phyloP scores from a whole-genome alignment of 2,888 invertebrate genomes.

The Apamea sordens region DNA sequence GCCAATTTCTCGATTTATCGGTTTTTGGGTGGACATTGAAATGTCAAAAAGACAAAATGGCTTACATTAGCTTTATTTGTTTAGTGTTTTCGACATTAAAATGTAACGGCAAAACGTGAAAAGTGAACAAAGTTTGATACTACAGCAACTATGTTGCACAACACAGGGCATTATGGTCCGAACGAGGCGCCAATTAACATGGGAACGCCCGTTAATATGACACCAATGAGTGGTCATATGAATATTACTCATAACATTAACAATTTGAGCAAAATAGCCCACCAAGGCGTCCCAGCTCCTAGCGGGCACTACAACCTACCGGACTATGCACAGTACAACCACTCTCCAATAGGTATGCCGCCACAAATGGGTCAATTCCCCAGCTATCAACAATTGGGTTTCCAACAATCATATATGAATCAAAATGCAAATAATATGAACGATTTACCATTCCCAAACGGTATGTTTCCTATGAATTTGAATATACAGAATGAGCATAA shows the following conservation, averaged over 20 bases:
- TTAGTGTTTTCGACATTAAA: constrained; percentile 70
- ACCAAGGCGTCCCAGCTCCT: constrained; percentile 71
- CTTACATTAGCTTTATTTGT: constrained; percentile 80
- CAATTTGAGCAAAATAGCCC: constrained; percentile 78
- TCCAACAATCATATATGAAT: constrained; percentile 70
- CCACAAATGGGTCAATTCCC: constrained; percentile 75
- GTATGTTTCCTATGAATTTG: constrained; percentile 79
- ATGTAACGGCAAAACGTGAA: constrained; percentile 66
- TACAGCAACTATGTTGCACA: constrained; percentile 81
- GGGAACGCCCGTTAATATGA: constrained; percentile 78
- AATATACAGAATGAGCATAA: constrained; percentile 74
- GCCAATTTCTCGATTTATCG: constrained; percentile 34
- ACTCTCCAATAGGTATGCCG: constrained; percentile 71
- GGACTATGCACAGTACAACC: constrained; percentile 75
- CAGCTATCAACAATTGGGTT: constrained; percentile 75
- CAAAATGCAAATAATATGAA: constrained; percentile 69
- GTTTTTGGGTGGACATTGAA: constrained; percentile 63
- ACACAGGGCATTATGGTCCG: constrained; percentile 82
- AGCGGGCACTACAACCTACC: constrained; percentile 76
- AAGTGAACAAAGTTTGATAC: constrained; percentile 45
- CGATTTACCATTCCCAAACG: constrained; percentile 73
- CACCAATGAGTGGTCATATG: constrained; percentile 73
- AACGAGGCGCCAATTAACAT: constrained; percentile 81
- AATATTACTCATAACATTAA: constrained; percentile 79
- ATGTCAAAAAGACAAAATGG: constrained; percentile 82